These are phyloP conservation scores for Ormyrus thymus DNA, from an alignment of 2,888 invertebrate genomes.

Conservation along the genomic window DNA sequence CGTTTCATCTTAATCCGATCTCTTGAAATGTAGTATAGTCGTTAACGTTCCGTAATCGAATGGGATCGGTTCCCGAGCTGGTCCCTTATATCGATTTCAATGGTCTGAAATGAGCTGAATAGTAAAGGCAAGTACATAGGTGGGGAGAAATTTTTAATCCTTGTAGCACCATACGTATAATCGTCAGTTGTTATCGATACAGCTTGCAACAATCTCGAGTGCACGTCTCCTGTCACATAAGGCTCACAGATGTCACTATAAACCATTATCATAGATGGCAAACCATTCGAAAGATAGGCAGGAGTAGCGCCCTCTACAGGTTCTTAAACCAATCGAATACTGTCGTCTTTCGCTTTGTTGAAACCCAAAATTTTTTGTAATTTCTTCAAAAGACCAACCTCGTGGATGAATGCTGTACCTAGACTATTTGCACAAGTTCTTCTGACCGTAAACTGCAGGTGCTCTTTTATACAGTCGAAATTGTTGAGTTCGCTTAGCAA, in stretches of 20 bases:
- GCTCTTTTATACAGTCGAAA: not conserved
- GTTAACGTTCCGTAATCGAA: constrained; percentile 1
- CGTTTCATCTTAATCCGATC: not conserved
- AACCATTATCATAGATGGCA: not conserved
- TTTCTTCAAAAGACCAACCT: not conserved
- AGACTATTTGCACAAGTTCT: not conserved
- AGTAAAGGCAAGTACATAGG: constrained; percentile 2
- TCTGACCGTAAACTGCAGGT: not conserved
- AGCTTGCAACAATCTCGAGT: not conserved
- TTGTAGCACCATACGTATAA: constrained; percentile 6
- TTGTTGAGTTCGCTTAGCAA: not conserved
- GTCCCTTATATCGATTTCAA: no score
- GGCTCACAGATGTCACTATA: no score
- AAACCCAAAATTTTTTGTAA: not conserved
- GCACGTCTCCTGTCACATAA: not conserved
- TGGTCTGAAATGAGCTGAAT: not conserved
- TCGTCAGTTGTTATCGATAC: not conserved
- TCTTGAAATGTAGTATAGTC: not conserved
- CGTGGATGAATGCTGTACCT: not conserved
- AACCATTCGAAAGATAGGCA: no score
- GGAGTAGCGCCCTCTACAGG: no score
- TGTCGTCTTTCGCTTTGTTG: not conserved
- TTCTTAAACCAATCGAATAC: no score
- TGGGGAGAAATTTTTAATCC: no score
- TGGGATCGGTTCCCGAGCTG: not conserved